Base-by-base conservation (phyloP, 92 coral and sea anemone genomes). In the Palythoa grandiflora region DNA sequence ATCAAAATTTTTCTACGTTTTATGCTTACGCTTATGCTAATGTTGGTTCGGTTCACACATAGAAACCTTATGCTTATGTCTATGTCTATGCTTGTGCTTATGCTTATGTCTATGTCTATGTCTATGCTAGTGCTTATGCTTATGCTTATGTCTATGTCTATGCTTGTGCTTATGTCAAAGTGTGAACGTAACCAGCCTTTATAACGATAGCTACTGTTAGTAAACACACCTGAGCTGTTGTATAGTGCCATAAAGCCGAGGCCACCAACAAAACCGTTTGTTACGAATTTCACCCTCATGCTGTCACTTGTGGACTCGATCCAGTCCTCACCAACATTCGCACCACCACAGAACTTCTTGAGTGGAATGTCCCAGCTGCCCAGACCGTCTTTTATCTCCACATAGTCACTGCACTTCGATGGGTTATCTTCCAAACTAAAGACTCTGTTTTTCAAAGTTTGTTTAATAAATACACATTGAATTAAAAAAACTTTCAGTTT, bases 341-440 rank as follows among this genome's bases (percentile, higher is more conserved):
- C 70, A 39, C 91, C 68, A 21, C 94, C 95, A 80, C 99, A 97
- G 84, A 88, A 89, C 40, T 89, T 85, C 35, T 60, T 36, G 38
- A 95, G 89, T 2, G 70, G 66, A 3, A 71, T 38, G 10, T 95
- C 90, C 99, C 99, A 97, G 71, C 96, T 91, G 74, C 87, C 92
- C n/a, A 77, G 76, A 38, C 99, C 99, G 65, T 97, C 99, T 52
- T 73, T 86, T 9, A 97, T 89, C 63, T 92, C 83, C 37, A 97
- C 89, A 51, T 85, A 87, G 66, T 97, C 98, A 11, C 84, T 81
- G 47, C 98, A 95, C 12, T 78, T 83, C 15, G 61, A 55, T 10
- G 73, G 51, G 16, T 73, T 73, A 35, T 37, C 52, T 53, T 93
- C 93, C 75, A 95, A 78, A 68, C 91, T 88, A 65, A 96, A 89